Evolutionary conservation across 1,140 invertebrate genomes (phyloP).

Genomic region (Daktulosphaira vitifoliae): DNA sequence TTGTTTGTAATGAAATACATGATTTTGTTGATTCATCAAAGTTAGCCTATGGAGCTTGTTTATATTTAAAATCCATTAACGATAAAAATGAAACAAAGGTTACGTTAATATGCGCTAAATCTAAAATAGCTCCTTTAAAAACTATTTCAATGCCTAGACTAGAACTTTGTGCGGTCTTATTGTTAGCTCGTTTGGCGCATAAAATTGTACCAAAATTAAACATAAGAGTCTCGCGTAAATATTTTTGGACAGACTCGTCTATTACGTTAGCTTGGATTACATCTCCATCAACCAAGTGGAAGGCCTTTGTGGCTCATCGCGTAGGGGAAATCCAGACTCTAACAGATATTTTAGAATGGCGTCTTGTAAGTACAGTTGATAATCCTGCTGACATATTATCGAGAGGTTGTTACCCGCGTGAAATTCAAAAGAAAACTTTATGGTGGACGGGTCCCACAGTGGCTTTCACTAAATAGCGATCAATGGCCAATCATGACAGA

Average conservation of each 20-base stretch:
- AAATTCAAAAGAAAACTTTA: constrained; percentile 34
- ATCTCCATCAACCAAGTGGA: constrained; percentile 37
- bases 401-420: constrained; percentile 39
- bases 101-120: too few relatives aligned
- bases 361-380: constrained; percentile 41
- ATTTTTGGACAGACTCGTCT: constrained; percentile 41
- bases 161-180: constrained; percentile 43
- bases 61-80: constrained; percentile 40
- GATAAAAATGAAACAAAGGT: constrained; percentile 39
- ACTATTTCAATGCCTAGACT: constrained; percentile 41
- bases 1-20: constrained; percentile 33
- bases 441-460: constrained; percentile 37
- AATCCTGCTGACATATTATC: constrained; percentile 46
- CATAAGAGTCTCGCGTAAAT: background rate
- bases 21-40: constrained; percentile 42
- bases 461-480: background rate
- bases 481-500: too few relatives aligned
- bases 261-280: constrained; percentile 43
- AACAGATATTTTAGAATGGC: constrained; percentile 40
- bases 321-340: constrained; percentile 42
- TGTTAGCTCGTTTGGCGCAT: too few relatives aligned
- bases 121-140: too few relatives aligned
- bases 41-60: constrained; percentile 40
- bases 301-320: constrained; percentile 44
- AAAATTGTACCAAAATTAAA: too few relatives aligned